Percentiles rank a stretch among this genome's conserved stretches.
phyloP scores from a whole-genome alignment of 2,888 invertebrate species.

The Tholera decimalis region DNA sequence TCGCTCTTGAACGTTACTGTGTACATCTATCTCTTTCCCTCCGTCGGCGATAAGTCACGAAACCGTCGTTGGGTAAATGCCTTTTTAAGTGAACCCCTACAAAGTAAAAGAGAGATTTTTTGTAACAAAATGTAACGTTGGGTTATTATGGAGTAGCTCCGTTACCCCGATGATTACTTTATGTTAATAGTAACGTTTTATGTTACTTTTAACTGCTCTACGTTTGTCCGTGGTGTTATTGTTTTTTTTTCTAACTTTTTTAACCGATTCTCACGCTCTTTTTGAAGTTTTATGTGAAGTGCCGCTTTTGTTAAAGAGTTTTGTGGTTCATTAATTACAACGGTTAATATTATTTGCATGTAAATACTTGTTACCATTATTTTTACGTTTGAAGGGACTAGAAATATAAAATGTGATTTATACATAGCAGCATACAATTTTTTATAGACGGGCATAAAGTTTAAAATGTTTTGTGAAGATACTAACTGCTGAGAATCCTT shows the following conservation, averaged over 20 bases:
- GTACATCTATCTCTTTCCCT: constrained; percentile 70
- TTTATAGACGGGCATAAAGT: too few relatives aligned
- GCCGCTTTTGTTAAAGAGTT: constrained; percentile 2
- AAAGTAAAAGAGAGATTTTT: constrained; percentile 73
- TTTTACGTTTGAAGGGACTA: not conserved
- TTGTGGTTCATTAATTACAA: not conserved
- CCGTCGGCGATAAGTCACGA: constrained; percentile 82
- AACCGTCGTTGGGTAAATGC: constrained; percentile 81
- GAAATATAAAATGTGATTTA: not conserved
- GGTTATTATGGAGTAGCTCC: constrained; percentile 71
- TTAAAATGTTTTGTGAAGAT: not conserved
- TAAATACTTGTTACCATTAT: not conserved
- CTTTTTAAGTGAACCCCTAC: constrained; percentile 86
- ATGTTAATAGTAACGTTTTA: constrained; percentile 65
- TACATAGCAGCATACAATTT: not conserved
- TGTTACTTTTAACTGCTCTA: constrained; percentile 53
- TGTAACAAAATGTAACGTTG: constrained; percentile 74
- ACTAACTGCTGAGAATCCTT: not conserved
- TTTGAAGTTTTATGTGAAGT: constrained; percentile 15
- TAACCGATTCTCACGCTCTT: constrained; percentile 30
- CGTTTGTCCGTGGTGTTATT: constrained; percentile 37
- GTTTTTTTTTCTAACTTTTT: constrained; percentile 29
- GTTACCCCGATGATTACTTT: constrained; percentile 75
- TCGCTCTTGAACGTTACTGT: constrained; percentile 46
- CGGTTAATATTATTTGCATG: constrained; percentile 5